Evolutionary conservation across 37 sponge, comb jelly and placozoan genomes (phyloP).

Genomic region (Ianthella basta): DNA sequence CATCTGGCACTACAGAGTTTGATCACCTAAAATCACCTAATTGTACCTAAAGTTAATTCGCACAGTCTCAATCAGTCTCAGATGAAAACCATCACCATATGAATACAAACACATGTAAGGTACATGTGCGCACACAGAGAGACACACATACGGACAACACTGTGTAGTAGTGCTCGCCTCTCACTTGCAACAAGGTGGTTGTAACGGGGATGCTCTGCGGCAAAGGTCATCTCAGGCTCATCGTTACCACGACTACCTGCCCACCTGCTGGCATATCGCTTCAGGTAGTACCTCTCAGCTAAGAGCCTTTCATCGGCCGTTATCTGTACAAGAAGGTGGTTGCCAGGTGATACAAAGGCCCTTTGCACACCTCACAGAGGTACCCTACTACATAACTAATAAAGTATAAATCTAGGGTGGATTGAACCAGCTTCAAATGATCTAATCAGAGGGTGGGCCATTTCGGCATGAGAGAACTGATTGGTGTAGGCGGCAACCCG

Average conservation of each 20-base stretch:
- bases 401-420: background rate
- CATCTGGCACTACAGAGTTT: too few species aligned
- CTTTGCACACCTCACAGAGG: background rate
- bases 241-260: background rate
- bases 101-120: too few species aligned
- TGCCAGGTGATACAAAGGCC: too few species aligned
- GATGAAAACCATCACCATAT: too few species aligned
- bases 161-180: background rate
- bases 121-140: too few species aligned
- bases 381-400: background rate
- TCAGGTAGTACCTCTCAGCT: constrained; percentile 82
- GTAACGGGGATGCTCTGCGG: constrained; percentile 47
- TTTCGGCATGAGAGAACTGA: too few species aligned
- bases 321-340: constrained; percentile 16
- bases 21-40: too few species aligned
- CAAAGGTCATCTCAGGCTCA: background rate
- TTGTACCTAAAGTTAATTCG: too few species aligned
- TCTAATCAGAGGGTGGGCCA: too few species aligned
- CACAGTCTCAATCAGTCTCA: too few species aligned
- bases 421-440: background rate
- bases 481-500: too few species aligned
- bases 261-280: constrained; percentile 50
- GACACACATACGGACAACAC: background rate
- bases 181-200: constrained; percentile 34
- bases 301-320: constrained; percentile 57